A percentile compares a stretch with the other conserved stretches of the same genome.
Conservation (phyloP, 2,888 invertebrate genomes). For the Drosophila kokeensis region DNA sequence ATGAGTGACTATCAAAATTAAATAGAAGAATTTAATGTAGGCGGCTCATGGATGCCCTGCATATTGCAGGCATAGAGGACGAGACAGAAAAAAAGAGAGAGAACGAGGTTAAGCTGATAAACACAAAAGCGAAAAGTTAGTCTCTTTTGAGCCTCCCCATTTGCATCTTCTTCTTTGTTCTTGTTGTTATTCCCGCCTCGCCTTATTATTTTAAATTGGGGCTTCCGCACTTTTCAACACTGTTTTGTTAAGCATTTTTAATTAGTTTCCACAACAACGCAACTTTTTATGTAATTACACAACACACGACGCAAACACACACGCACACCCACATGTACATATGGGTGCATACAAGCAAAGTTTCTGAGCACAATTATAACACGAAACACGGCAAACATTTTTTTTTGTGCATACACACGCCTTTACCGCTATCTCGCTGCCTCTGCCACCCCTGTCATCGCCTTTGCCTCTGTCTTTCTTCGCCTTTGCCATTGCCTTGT, state of each 20-base stretch:
- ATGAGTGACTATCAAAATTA: rapidly evolving
- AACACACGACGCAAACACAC: background rate
- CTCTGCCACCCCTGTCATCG: slow-evolving; percentile 38
- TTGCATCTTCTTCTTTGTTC: background rate
- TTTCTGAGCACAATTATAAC: slow-evolving; percentile 30
- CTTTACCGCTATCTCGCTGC: background rate
- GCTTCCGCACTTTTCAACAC: slow-evolving; percentile 41
- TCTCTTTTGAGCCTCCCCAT: background rate
- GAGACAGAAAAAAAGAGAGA: background rate
- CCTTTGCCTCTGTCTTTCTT: slow-evolving; percentile 8
- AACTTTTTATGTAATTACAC: slow-evolving; percentile 6
- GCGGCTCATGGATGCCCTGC: slow-evolving; percentile 1
- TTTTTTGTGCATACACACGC: slow-evolving; percentile 15
- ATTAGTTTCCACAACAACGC: slow-evolving; percentile 56
- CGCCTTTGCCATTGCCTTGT: slow-evolving; percentile 25
- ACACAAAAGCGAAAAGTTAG: background rate
- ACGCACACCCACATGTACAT: background rate
- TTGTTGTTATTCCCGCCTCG: slow-evolving; percentile 22
- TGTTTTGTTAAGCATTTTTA: slow-evolving; percentile 61
- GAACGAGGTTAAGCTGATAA: background rate
- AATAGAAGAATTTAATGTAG: background rate
- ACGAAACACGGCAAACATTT: slow-evolving; percentile 14
- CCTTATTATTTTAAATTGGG: slow-evolving; percentile 17
- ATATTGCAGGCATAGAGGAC: background rate
- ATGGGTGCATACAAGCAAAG: background rate